Evolutionary conservation across 2,888 invertebrate genomes (phyloP), one percentile per base, ranked within the genome.

Genomic region (Sinodicranocentrus sp.): DNA sequence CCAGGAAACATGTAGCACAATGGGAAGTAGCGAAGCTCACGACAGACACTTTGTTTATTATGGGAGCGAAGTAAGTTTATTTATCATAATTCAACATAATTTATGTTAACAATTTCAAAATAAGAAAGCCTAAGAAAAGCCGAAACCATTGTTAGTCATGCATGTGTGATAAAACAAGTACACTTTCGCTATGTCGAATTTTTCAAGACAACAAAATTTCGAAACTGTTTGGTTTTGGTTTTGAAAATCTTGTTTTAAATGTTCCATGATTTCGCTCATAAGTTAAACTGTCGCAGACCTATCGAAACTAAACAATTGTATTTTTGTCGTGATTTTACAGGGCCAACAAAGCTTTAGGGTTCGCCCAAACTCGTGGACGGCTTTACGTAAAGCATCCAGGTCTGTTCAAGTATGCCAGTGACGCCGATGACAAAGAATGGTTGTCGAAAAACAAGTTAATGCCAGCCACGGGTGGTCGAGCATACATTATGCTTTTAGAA

Each of bases 401-500:
- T 61, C 90, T 95, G 59, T 93, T 95, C 70, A 92, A 95, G 89
- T 96, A 95, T 90, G 94, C 94, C 23, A 95, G 95, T 2, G 96
- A 96, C 89, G 94, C 94, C 71, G 94, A 94, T 85, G 96, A 96
- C 89, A 95, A 95, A 89, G 94, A 95, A 89, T 95, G 95, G 95
- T 92, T 96, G 70, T 93, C 94, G 57, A 94, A 94, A 85, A 94
- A 95, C 89, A 94, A 94, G 89, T 91, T 95, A 84, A 95, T 95
- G 91, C 95, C 95, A 84, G 94, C 95, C 39, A 94, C 94, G 76
- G 95, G 95, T 0, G 95, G 95, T 2, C 94, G 94, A 91, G 95
- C 95, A 0, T 95, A 95, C 89, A 93, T 96, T 86, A 93, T 96
- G 93, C 92, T 95, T 19, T 91, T 95, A 82, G 94, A 95, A 89